Evolutionary conservation across 2,113 vertebrate genomes (phyloP).

Genomic region (Nansenia antarctica): DNA sequence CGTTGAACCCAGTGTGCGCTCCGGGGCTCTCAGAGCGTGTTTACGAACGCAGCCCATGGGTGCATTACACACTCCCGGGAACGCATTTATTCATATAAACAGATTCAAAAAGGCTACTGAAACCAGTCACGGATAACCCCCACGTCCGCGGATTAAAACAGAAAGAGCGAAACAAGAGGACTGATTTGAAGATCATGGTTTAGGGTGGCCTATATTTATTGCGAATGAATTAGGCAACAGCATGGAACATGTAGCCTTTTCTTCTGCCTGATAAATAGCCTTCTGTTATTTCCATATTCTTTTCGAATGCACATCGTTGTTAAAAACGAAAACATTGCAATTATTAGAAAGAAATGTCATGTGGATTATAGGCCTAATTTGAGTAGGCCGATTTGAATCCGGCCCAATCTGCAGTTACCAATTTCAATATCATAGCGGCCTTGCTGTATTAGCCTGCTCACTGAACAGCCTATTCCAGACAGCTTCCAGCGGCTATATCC

Average conservation of each 20-base stretch:
- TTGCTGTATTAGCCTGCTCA: slow-evolving; percentile 7
- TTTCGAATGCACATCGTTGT: no score
- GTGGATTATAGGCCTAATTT: background rate
- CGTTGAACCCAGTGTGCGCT: no score
- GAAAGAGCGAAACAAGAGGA: background rate
- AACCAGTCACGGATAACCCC: background rate
- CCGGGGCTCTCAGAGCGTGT: no score
- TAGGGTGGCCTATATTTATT: background rate
- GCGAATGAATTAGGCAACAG: background rate
- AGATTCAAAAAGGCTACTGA: background rate
- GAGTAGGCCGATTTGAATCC: background rate
- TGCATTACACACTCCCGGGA: slow-evolving; percentile 60
- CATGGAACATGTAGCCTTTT: no score
- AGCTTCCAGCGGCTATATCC: background rate
- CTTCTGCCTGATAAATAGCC: no score
- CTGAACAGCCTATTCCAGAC: slow-evolving; percentile 10
- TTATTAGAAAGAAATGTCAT: background rate
- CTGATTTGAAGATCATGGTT: background rate
- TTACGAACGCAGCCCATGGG: no score
- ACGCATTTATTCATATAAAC: slow-evolving; percentile 47
- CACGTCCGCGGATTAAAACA: background rate
- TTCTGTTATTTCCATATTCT: no score
- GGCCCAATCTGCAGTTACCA: background rate
- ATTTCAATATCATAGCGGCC: background rate
- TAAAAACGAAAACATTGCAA: no score